Base-by-base conservation (phyloP, 2,888 invertebrate genomes). In the Notodromas monacha region DNA sequence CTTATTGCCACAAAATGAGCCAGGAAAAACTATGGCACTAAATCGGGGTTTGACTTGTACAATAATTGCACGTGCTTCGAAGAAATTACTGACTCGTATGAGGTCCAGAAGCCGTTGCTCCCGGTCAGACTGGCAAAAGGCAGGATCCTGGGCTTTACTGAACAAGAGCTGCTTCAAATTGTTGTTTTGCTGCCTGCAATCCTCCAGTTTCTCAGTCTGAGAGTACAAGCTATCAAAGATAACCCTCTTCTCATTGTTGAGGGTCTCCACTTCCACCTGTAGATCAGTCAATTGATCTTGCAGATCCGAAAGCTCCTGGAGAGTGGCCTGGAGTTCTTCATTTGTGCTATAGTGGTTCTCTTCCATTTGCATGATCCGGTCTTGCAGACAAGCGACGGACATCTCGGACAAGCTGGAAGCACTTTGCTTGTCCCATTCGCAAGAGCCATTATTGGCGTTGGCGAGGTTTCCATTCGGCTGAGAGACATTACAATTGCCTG, bases 361-460 rank as follows among this genome's bases (percentile, higher is more conserved):
- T 46, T 76, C 74, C 74, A 76, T 77, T 52, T 77, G 74, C 47
- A 74, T 60, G 41, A 84, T 79, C 44, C 77, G 64, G 46, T 84
- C 84, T 51, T 84, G 84, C 36, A 77, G 58, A 47, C 79, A 79
- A 12, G 79, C 79, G 36, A 84, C 76, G 3, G 54, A 54, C 33
- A 79, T 66, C 51, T 81, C 79, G 49, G 76, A 76, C 38, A 67
- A 57, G 3, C 69, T 69, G 36, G 74, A 70, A 28, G 68, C 69
- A 33, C 76, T 76, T 48, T 74, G 69, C 47, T 74, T 76, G 51
- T 81, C 79, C 81, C 81, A 81, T 39, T 76, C n/a, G n/a, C n/a
- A n/a, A n/a, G n/a, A n/a, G n/a, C n/a, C n/a, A n/a, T n/a, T n/a
- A n/a, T n/a, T n/a, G n/a, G n/a, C n/a, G n/a, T n/a, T n/a, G n/a